Evolutionary conservation across 2,888 invertebrate genomes (phyloP).

Genomic region (Xanthorhoe spadicearia): DNA sequence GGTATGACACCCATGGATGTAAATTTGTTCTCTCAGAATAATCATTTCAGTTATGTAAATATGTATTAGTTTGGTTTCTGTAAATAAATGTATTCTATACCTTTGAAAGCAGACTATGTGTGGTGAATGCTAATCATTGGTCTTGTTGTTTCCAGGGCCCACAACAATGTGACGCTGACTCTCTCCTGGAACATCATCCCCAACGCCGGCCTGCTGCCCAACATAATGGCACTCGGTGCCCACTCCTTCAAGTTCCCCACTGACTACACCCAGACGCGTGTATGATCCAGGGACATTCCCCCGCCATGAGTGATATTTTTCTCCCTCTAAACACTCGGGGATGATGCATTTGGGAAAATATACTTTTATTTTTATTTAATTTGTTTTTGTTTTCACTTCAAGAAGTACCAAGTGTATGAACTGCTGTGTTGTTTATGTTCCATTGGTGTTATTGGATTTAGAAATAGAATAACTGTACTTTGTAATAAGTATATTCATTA

Average conservation of each 20-base stretch:
- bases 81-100: too few relatives aligned
- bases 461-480: slow-evolving; percentile 34
- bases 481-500: slow-evolving; percentile 66
- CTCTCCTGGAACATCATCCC: slow-evolving; percentile 99
- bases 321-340: slow-evolving; percentile 40
- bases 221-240: slow-evolving; percentile 91
- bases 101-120: too few relatives aligned
- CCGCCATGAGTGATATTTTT: slow-evolving; percentile 47
- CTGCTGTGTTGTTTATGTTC: slow-evolving; percentile 7
- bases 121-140: neutral
- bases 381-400: slow-evolving; percentile 32
- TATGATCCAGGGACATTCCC: slow-evolving; percentile 66
- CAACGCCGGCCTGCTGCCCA: slow-evolving; percentile 97
- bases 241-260: slow-evolving; percentile 96
- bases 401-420: slow-evolving; percentile 22
- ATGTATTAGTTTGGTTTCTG: too few relatives aligned
- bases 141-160: slow-evolving; percentile 87
- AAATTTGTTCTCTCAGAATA: too few relatives aligned
- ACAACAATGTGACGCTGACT: slow-evolving; percentile 97
- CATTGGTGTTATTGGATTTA: slow-evolving; percentile 30
- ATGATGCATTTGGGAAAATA: slow-evolving; percentile 44
- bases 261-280: slow-evolving; percentile 89
- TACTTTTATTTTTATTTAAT: slow-evolving; percentile 55
- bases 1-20: too few relatives aligned
- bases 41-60: too few relatives aligned